phyloP scores from a whole-genome alignment of 2,113 vertebrate species.

The Castor canadensis region DNA sequence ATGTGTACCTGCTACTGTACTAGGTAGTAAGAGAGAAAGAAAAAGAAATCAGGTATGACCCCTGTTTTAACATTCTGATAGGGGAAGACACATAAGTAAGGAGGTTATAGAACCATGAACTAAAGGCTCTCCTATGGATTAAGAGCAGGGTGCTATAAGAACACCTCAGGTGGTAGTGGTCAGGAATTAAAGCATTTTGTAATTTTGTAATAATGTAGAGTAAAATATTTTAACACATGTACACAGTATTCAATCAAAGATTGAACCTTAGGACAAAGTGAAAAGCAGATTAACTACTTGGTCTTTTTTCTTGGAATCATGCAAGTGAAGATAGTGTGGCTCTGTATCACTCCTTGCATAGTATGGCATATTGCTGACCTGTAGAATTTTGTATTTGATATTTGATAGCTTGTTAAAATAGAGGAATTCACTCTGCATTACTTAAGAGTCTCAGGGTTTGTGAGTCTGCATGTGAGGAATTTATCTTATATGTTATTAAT shows the following conservation, averaged over 20 bases:
- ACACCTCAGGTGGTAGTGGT: background rate
- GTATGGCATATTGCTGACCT: background rate
- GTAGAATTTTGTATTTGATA: background rate
- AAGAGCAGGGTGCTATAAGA: background rate
- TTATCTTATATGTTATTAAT: constrained; percentile 39
- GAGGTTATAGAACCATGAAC: background rate
- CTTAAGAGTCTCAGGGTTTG: background rate
- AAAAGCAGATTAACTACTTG: background rate
- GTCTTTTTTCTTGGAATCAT: background rate
- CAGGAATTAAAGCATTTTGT: constrained; percentile 22
- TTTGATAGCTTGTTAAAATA: constrained; percentile 17
- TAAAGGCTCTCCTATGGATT: background rate
- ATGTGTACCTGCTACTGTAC: background rate
- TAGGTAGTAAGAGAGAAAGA: background rate
- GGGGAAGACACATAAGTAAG: background rate
- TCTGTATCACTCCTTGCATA: background rate
- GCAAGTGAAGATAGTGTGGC: background rate
- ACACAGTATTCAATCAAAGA: background rate
- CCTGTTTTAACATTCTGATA: background rate
- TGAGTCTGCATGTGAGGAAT: constrained; percentile 34
- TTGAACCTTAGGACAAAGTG: background rate
- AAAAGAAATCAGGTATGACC: background rate
- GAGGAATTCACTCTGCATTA: background rate
- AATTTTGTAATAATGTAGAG: background rate
- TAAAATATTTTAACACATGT: background rate